Evolutionary conservation across 2,113 vertebrate species (phyloP).

Genomic region (Antechinus flavipes): DNA sequence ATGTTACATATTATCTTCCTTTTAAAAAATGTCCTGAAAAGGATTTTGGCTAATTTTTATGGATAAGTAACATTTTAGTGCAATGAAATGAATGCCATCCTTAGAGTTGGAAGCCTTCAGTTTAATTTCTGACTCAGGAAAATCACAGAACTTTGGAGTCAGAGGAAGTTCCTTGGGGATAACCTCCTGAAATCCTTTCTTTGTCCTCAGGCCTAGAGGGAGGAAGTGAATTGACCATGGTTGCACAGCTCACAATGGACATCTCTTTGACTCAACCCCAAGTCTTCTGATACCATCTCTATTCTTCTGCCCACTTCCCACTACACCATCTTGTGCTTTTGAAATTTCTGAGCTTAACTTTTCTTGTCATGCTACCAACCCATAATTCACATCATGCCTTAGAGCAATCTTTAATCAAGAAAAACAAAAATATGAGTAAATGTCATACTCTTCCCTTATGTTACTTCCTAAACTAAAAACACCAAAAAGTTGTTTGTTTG

Average conservation of each 20-base stretch:
- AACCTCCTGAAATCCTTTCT: neutral
- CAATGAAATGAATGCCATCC: neutral
- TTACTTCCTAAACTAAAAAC: neutral
- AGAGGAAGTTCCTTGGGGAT: neutral
- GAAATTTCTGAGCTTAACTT: neutral
- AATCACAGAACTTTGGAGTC: neutral
- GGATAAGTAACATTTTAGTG: neutral
- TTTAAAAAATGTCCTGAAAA: neutral
- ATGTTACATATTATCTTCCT: neutral
- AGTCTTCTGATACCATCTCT: neutral
- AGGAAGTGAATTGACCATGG: neutral
- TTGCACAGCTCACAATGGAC: neutral
- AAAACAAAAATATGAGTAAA: neutral
- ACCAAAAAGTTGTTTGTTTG: neutral
- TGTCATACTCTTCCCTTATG: neutral
- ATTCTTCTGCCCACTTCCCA: neutral
- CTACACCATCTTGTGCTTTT: neutral
- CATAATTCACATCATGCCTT: neutral
- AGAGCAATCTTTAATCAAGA: neutral
- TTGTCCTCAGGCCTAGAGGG: neutral
- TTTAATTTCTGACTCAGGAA: neutral
- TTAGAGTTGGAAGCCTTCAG: neutral
- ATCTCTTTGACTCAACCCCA: neutral
- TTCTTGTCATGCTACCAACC: neutral
- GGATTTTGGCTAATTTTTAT: neutral